These are phyloP conservation scores for Macrosiphum euphorbiae DNA, from an alignment of 2,888 invertebrate species.

Conservation along the genomic window DNA sequence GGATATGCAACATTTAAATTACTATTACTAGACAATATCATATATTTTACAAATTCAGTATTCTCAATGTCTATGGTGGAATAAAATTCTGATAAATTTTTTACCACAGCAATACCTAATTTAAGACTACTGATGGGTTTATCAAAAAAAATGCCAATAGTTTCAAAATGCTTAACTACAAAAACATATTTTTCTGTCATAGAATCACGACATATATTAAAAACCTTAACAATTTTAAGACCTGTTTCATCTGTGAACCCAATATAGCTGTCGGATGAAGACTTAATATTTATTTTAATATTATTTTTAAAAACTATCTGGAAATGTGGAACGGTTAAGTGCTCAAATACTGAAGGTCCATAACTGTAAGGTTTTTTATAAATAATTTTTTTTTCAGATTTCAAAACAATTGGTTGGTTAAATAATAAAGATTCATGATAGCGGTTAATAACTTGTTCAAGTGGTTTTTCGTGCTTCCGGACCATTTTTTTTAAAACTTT, in stretches of 20 bases:
- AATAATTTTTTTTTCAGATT: too few species aligned
- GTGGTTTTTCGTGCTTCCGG: background rate
- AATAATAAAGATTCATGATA: background rate
- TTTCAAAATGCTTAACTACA: background rate
- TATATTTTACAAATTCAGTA: slow-evolving; percentile 2
- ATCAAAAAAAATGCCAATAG: too few species aligned
- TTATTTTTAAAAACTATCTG: slow-evolving; percentile 8
- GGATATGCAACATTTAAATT: too few species aligned
- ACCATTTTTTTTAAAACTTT: background rate
- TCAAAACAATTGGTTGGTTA: background rate
- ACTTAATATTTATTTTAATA: slow-evolving; percentile 14
- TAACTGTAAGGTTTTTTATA: background rate
- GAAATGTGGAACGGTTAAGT: background rate
- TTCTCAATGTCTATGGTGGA: background rate
- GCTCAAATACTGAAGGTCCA: background rate
- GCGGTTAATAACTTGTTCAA: background rate
- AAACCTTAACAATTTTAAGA: slow-evolving; percentile 3
- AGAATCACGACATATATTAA: background rate
- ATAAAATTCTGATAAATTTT: background rate
- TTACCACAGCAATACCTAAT: background rate
- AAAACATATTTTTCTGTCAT: background rate
- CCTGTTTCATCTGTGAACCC: background rate
- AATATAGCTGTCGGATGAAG: background rate
- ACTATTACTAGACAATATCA: background rate
- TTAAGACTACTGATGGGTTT: background rate